Base-by-base conservation (phyloP, 2,113 vertebrate species). In the Oenanthe melanoleuca region DNA sequence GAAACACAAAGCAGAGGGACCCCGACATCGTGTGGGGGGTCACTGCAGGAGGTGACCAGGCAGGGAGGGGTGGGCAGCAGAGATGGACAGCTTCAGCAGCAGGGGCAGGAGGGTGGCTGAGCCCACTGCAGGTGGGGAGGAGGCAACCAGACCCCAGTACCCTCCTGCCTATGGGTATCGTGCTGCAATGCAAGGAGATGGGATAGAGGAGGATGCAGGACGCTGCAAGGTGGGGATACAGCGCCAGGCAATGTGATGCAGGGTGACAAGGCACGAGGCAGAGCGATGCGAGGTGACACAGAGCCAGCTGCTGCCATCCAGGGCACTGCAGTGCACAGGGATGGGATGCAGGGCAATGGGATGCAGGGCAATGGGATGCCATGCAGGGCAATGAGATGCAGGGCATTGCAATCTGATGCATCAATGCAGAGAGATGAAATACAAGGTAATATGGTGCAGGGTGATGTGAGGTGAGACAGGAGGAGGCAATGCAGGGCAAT, bases 41-140 rank as follows among this genome's bases (percentile, higher is more conserved):
- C 87, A 14, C 29, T 22, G 59, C 1, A 3, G 9, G 20, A 1
- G 0, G 3, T 1, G 2, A 31, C 9, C 2, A 6, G 21, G 74
- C 45, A 12, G 45, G 56, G 64, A 73, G 59, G 42, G 14, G 25
- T 13, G 14, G 80, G 77, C 26, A 28, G 42, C 31, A 37, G 80
- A 23, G 52, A 5, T 7, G 31, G 38, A 55, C 24, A 66, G 14
- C 13, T 67, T 53, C 80, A 67, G 72, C 90, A 49, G 56, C 21
- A 4, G 57, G 23, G 19, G 6, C 20, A 67, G 92, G 69, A 38
- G 33, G 5, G 8, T 67, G 59, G 24, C 63, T 45, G 83, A 40
- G 18, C 63, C 38, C 5, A 0, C 14, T 17, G 28, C 28, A 21
- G 50, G 57, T 11, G 0, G 22, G 77, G 85, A 75, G 66, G 80